Evolutionary conservation across 2,888 invertebrate genomes (phyloP), one percentile per base, ranked within the genome.

Genomic region (Netelia melanura): DNA sequence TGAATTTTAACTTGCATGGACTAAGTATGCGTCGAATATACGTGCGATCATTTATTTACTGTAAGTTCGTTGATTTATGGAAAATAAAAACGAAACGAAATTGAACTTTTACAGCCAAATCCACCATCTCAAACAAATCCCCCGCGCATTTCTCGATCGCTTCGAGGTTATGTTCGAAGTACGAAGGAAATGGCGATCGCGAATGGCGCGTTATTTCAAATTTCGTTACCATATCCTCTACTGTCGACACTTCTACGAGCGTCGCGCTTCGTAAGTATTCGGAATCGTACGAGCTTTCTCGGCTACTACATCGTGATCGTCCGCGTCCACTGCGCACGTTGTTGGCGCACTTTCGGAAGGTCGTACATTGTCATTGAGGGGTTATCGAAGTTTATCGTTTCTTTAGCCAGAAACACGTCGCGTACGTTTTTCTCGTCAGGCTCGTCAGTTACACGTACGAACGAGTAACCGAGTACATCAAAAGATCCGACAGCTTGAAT

Each of bases 321-420:
- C 30, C n/a, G 25, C 23, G 65, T 2, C 38, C 48, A 77, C 43
- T 48, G 85, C 85, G 85, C 85, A 83, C 67, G 67, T 72, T 72
- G 61, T 74, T 67, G 67, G 81, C 77, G 79, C 83, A 72, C 70
- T 72, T 80, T 68, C 14, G 48, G 48, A 86, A 87, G 87, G 87
- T 88, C 81, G 82, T 82, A 65, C 58, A 62, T 81, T 85, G 87
- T 88, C 89, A 88, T 88, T 87, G 68, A 85, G 84, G 82, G 86
- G 88, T 87, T 88, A 86, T 87, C 86, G 62, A 68, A 38, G 56
- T 38, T 78, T 81, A 74, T 81, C 64, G 82, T 72, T 54, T 56
- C 81, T 72, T 43, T 30, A n/a, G 70, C 68, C 10, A 79, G 11
- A 58, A 30, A 25, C 48, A 52, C 54, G 44, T 65, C 56, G 54